Percentiles rank a stretch among this genome's conserved stretches.
Evolutionary conservation across 1,140 invertebrate species (phyloP).

Genomic region (Leguminivora glycinivorella): DNA sequence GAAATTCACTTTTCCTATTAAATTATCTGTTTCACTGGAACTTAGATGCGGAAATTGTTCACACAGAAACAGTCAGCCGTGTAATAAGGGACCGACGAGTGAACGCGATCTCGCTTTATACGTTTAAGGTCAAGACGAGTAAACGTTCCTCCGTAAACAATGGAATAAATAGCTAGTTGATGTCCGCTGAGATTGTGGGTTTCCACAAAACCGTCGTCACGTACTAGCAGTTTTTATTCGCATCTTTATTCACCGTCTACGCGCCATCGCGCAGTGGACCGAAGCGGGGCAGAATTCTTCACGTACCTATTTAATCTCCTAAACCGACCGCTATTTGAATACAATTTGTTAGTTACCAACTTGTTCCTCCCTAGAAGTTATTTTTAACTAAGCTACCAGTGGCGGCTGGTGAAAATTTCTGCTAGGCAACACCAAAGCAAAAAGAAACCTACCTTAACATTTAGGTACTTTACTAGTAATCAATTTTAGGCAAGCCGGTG

Average conservation of each 20-base stretch:
- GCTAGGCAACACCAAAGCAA: no score
- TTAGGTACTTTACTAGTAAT: no score
- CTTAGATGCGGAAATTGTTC: slow-evolving; percentile 33
- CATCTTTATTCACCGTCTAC: not conserved
- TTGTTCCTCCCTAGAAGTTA: no score
- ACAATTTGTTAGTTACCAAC: no score
- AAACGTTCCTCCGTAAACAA: slow-evolving; percentile 42
- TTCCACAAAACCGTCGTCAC: slow-evolving; percentile 19
- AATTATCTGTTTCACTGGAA: not conserved
- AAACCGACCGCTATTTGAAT: no score
- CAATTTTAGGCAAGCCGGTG: no score
- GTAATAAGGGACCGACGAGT: slow-evolving; percentile 41
- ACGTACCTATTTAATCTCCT: no score
- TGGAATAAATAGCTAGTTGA: slow-evolving; percentile 18
- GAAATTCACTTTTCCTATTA: slow-evolving; percentile 18
- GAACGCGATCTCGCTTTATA: slow-evolving; percentile 46
- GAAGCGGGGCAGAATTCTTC: not conserved
- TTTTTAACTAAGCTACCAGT: no score
- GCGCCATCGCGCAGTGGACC: not conserved
- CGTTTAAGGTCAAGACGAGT: slow-evolving; percentile 46
- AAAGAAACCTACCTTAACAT: no score
- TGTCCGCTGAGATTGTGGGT: not conserved
- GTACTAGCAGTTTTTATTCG: slow-evolving; percentile 4
- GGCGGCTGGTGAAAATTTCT: no score
- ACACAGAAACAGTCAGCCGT: slow-evolving; percentile 39